phyloP scores from a whole-genome alignment of 2,113 vertebrate genomes.

The Dascyllus trimaculatus region DNA sequence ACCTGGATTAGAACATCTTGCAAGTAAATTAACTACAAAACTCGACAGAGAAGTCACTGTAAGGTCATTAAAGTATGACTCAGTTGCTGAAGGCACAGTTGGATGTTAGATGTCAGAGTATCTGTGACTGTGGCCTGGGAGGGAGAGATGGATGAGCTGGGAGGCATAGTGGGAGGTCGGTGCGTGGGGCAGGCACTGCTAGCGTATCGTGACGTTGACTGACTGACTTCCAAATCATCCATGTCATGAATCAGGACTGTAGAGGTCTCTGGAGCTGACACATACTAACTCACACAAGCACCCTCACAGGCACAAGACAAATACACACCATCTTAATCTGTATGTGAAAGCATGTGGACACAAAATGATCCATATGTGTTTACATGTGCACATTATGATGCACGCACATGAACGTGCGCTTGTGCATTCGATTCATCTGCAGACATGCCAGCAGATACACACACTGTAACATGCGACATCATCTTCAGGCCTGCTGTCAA shows the following conservation, averaged over 20 bases:
- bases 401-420: neutral
- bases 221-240: slow-evolving; percentile 75
- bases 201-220: slow-evolving; percentile 69
- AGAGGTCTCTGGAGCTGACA: slow-evolving; percentile 61
- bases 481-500: slow-evolving; percentile 39
- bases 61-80: slow-evolving; percentile 58
- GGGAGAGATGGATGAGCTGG: slow-evolving; percentile 33
- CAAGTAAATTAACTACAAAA: slow-evolving; percentile 11
- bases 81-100: slow-evolving; percentile 45
- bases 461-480: slow-evolving; percentile 23
- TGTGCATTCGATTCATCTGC: neutral
- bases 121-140: slow-evolving; percentile 37
- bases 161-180: neutral
- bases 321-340: slow-evolving; percentile 2
- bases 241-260: slow-evolving; percentile 76
- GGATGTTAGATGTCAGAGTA: slow-evolving; percentile 52
- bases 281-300: slow-evolving; percentile 45
- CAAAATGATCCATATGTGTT: neutral
- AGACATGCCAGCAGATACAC: slow-evolving; percentile 9
- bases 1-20: neutral
- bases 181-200: slow-evolving; percentile 8
- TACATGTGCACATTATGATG: neutral
- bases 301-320: slow-evolving; percentile 26
- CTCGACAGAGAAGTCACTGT: slow-evolving; percentile 14
- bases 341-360: neutral